These are phyloP conservation scores for Ecliptopera silaceata DNA, from an alignment of 2,888 invertebrate genomes.

Conservation along the genomic window DNA sequence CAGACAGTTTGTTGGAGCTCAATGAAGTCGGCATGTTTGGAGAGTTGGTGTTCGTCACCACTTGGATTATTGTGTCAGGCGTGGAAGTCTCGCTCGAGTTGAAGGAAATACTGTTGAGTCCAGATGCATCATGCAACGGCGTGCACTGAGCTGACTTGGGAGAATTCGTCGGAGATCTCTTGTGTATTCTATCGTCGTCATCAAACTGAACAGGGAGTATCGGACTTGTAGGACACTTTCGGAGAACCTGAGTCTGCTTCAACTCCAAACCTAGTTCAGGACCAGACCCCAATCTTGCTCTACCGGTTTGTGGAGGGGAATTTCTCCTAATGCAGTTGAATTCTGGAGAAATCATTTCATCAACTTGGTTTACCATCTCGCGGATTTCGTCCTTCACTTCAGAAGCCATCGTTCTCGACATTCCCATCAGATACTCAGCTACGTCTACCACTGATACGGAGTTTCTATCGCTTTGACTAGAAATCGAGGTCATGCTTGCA, in stretches of 20 bases:
- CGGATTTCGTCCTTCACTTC: slow-evolving; percentile 91
- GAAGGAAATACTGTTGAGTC: slow-evolving; percentile 75
- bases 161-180: slow-evolving; percentile 64
- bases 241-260: slow-evolving; percentile 56
- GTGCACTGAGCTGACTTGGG: slow-evolving; percentile 74
- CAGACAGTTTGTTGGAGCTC: slow-evolving; percentile 82
- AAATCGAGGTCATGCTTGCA: slow-evolving; percentile 76
- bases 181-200: slow-evolving; percentile 63
- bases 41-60: slow-evolving; percentile 69
- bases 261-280: slow-evolving; percentile 73
- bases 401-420: slow-evolving; percentile 90
- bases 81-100: slow-evolving; percentile 81
- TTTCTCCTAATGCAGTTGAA: slow-evolving; percentile 65
- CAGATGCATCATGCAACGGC: slow-evolving; percentile 72
- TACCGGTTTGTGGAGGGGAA: slow-evolving; percentile 73
- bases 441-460: slow-evolving; percentile 90
- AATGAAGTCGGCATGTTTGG: slow-evolving; percentile 77
- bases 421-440: slow-evolving; percentile 90
- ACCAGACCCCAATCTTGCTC: slow-evolving; percentile 71
- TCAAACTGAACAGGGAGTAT: slow-evolving; percentile 62
- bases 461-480: slow-evolving; percentile 85
- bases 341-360: slow-evolving; percentile 85
- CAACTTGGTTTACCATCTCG: slow-evolving; percentile 88
- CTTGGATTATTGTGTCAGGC: slow-evolving; percentile 79
- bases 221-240: slow-evolving; percentile 78